These are phyloP conservation scores for Aphrophora alni DNA, from an alignment of 2,888 invertebrate species.

Conservation along the genomic window DNA sequence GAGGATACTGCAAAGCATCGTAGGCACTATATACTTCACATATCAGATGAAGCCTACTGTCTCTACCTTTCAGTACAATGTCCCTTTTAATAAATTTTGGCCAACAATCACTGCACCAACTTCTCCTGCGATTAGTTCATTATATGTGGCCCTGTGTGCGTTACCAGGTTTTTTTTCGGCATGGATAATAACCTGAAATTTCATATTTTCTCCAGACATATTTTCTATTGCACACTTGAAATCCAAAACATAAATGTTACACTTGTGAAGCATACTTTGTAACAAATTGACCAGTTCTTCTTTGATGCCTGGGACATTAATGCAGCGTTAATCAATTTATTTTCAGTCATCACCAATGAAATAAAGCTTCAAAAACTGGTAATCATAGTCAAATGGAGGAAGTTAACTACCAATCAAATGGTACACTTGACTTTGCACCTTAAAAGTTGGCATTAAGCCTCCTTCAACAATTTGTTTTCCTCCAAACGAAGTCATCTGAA, in stretches of 20 bases:
- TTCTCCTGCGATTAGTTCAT: constrained; percentile 34
- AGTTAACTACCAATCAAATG: constrained; percentile 44
- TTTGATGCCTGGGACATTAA: too few species aligned
- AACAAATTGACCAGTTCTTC: too few species aligned
- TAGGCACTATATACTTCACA: constrained; percentile 46
- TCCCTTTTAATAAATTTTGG: constrained; percentile 36
- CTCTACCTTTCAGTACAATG: constrained; percentile 47
- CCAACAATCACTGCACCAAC: constrained; percentile 39
- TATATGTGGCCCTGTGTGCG: constrained; percentile 29
- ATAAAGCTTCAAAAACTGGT: too few species aligned
- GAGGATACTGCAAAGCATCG: constrained; percentile 53
- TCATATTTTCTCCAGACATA: neutral
- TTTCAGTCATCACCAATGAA: too few species aligned
- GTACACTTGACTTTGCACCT: constrained; percentile 49
- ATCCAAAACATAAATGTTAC: constrained; percentile 35
- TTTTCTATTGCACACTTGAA: constrained; percentile 42
- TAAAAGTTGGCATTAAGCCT: too few species aligned
- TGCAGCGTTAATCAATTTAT: constrained; percentile 33
- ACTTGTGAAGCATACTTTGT: too few species aligned
- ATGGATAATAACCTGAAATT: constrained; percentile 39
- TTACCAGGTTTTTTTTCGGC: constrained; percentile 34
- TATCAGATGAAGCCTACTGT: constrained; percentile 38
- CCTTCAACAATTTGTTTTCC: constrained; percentile 28
- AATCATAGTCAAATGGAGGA: constrained; percentile 30
- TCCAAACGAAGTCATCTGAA: constrained; percentile 45